phyloP scores from a whole-genome alignment of 2,113 vertebrate species.

The Bubo bubo region DNA sequence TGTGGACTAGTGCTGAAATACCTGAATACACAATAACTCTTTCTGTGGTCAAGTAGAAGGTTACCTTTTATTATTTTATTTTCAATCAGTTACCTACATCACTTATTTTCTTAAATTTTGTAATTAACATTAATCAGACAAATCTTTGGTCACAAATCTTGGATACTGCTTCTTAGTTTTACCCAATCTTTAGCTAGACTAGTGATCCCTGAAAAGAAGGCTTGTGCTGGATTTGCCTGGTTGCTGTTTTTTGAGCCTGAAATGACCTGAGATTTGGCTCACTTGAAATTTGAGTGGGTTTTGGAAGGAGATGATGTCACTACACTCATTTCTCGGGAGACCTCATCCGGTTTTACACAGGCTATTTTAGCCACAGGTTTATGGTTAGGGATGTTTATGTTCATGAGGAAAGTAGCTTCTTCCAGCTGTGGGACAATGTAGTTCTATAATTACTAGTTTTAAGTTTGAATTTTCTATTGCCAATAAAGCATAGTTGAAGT shows the following conservation, averaged over 20 bases:
- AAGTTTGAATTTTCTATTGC: neutral
- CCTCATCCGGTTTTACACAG: constrained; percentile 21
- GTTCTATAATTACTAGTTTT: neutral
- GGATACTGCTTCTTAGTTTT: neutral
- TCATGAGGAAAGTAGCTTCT: neutral
- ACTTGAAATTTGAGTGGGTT: neutral
- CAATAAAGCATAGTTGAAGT: neutral
- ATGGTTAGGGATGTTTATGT: constrained; percentile 22
- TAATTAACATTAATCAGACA: neutral
- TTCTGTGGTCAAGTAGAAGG: neutral
- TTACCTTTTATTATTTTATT: neutral
- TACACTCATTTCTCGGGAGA: neutral
- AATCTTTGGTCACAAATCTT: neutral
- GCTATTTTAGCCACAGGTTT: constrained; percentile 35
- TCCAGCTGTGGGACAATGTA: neutral
- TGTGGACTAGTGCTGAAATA: neutral
- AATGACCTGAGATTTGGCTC: constrained; percentile 26
- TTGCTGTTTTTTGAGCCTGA: constrained; percentile 27
- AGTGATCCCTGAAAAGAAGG: neutral
- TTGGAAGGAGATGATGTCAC: constrained; percentile 16
- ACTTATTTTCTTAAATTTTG: neutral
- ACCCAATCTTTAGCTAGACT: neutral
- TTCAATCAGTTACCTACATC: neutral
- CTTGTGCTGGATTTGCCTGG: neutral
- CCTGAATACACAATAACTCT: neutral